Percentiles rank a stretch among this genome's conserved stretches.
phyloP scores from a whole-genome alignment of 92 coral and sea anemone species.

The Palythoa heliodiscus region DNA sequence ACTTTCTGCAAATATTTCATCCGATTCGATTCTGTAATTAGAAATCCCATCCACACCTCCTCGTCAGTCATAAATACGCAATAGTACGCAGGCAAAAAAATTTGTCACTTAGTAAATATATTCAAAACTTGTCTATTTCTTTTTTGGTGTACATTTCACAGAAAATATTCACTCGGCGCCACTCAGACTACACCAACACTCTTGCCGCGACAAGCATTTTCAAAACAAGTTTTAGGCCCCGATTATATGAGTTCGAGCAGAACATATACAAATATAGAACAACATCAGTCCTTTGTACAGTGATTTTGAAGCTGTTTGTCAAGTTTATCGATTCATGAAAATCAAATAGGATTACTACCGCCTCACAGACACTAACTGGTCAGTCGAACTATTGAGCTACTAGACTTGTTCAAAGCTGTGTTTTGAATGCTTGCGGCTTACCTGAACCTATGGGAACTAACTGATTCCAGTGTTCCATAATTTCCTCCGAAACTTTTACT shows the following conservation, averaged over 20 bases:
- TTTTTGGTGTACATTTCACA: constrained; percentile 24
- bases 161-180: constrained; percentile 11
- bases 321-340: constrained; percentile 8
- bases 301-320: constrained; percentile 10
- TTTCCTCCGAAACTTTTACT: constrained; percentile 17
- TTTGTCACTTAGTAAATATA: constrained; percentile 4
- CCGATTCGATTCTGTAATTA: constrained; percentile 11
- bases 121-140: constrained; percentile 18
- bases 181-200: background rate
- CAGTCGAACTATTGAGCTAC: constrained; percentile 10
- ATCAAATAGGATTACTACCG: constrained; percentile 7
- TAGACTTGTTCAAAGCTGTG: constrained; percentile 10
- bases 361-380: constrained; percentile 13
- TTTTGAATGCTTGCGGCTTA: constrained; percentile 21
- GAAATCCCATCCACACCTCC: constrained; percentile 22
- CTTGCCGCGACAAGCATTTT: constrained; percentile 20
- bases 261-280: constrained; percentile 23
- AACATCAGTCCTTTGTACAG: constrained; percentile 6
- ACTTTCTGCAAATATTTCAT: constrained; percentile 11
- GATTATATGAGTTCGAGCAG: background rate
- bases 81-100: constrained; percentile 17
- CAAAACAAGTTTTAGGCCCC: background rate
- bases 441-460: constrained; percentile 25
- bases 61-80: background rate
- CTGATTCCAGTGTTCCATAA: constrained; percentile 18